Percentiles rank a stretch among this genome's conserved stretches.
Conservation (phyloP, 1,140 invertebrate species). For the Aphelinus atriplicis region DNA sequence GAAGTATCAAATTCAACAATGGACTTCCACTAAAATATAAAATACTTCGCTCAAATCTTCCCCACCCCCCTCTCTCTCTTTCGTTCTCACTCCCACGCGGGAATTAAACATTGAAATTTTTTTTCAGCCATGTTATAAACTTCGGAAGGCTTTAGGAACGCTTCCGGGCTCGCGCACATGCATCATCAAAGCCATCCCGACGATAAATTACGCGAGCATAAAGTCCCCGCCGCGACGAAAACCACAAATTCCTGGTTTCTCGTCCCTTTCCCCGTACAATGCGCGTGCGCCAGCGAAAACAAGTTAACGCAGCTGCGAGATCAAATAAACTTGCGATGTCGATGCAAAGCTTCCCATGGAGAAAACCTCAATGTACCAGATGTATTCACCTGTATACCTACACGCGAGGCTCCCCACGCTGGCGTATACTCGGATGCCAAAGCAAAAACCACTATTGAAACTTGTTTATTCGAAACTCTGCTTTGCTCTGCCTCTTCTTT, state of each 20-base stretch:
- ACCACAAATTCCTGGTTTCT: not conserved
- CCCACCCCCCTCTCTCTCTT: no score
- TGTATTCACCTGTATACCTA: no score
- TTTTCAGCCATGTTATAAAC: not conserved
- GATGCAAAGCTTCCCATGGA: not conserved
- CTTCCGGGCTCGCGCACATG: not conserved
- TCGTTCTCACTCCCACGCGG: not conserved
- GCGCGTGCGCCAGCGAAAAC: constrained; percentile 7
- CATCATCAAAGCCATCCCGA: not conserved
- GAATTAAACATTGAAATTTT: not conserved
- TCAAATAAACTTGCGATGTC: constrained; percentile 9
- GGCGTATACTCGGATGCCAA: not conserved
- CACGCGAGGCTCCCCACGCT: no score
- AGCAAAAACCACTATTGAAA: constrained; percentile 5
- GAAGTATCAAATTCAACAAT: no score
- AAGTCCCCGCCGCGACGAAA: not conserved
- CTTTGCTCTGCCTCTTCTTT: not conserved
- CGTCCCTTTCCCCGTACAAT: not conserved
- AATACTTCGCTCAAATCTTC: no score
- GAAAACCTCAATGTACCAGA: not conserved
- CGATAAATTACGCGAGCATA: constrained; percentile 17
- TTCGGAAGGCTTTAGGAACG: not conserved
- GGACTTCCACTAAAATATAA: no score
- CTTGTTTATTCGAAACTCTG: constrained; percentile 27
- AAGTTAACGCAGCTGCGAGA: constrained; percentile 2